Conservation (phyloP, 2,113 vertebrate species). For the Osmerus mordax region DNA sequence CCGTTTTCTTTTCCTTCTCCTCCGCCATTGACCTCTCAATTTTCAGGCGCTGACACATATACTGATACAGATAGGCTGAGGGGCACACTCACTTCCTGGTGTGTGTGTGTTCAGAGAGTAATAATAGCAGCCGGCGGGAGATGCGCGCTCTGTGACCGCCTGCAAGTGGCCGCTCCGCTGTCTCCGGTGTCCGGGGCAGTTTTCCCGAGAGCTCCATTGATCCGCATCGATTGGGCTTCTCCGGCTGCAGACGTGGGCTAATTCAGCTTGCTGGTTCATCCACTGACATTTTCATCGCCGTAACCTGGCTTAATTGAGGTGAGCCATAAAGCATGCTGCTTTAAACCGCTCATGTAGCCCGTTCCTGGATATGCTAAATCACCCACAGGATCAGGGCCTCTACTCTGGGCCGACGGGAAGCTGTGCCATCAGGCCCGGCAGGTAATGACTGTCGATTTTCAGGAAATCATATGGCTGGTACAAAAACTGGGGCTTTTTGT, state of each 20-base stretch:
- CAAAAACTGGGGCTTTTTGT: not conserved
- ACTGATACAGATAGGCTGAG: not conserved
- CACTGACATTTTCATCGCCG: constrained; percentile 57
- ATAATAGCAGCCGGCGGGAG: too few species aligned
- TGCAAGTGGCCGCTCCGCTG: constrained; percentile 22
- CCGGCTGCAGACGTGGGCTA: constrained; percentile 49
- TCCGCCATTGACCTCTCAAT: too few species aligned
- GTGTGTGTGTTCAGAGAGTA: too few species aligned
- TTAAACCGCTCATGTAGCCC: constrained; percentile 18
- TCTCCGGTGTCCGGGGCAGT: constrained; percentile 43
- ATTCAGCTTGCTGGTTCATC: constrained; percentile 43
- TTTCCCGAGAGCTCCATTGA: constrained; percentile 52
- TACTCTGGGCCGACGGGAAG: too few species aligned
- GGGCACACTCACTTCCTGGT: not conserved
- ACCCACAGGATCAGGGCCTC: too few species aligned
- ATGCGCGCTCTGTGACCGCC: constrained; percentile 6
- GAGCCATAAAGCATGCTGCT: constrained; percentile 30
- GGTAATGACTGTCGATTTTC: not conserved
- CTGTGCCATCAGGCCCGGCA: too few species aligned
- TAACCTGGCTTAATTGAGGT: constrained; percentile 41
- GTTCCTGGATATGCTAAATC: not conserved
- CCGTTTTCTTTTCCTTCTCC: too few species aligned
- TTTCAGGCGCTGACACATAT: not conserved
- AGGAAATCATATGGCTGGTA: not conserved
- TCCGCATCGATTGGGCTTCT: constrained; percentile 50